Base-by-base conservation (phyloP, 1,140 invertebrate species). In the Drosophila pachea region DNA sequence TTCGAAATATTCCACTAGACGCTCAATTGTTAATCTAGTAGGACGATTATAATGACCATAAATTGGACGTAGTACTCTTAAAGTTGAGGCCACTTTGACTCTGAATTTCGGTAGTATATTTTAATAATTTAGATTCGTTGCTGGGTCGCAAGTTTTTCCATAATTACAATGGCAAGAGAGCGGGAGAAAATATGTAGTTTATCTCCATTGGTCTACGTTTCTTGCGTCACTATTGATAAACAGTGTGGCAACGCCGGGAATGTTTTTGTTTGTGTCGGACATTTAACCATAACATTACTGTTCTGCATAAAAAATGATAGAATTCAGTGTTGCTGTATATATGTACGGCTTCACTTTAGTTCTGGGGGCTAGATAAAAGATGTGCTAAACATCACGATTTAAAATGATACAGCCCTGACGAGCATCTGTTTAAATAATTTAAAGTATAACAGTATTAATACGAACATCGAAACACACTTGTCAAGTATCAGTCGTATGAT, bases 401-500 rank as follows among this genome's bases (percentile, higher is more conserved):
- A 22, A 36, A 9, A 36, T 36, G 16, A 11, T 4, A 9, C 14
- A 38, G 49, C 35, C 42, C 47, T 40, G 54, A 48, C 55, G 73
- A 76, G 68, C 78, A 83, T 79, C 78, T 83, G 78, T 83, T 22
- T 22, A 22, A 22, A 22, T 22, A 22, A 22, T 22, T 22, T 22
- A 22, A 2, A 1, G 22, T 2, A 22, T 22, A 2, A 22, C 22
- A 22, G 3, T 22, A 22, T 22, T 22, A 48, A 52, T 12, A 49
- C 42, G 12, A 14, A 22, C 22, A 12, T 43, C 7, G 40, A 81
- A 69, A 36, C 9, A 56, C 42, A 3, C 47, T 78, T 50, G n/a
- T 42, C 50, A 71, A 33, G 22, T 49, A 53, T 36, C 48, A 60
- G 14, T 38, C n/a, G 45, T 38, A 83, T 71, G 79, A 45, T 71